Percentiles rank a stretch among this genome's conserved stretches.
Conservation (phyloP, 2,113 vertebrate species). For the Myotis yumanensis region DNA sequence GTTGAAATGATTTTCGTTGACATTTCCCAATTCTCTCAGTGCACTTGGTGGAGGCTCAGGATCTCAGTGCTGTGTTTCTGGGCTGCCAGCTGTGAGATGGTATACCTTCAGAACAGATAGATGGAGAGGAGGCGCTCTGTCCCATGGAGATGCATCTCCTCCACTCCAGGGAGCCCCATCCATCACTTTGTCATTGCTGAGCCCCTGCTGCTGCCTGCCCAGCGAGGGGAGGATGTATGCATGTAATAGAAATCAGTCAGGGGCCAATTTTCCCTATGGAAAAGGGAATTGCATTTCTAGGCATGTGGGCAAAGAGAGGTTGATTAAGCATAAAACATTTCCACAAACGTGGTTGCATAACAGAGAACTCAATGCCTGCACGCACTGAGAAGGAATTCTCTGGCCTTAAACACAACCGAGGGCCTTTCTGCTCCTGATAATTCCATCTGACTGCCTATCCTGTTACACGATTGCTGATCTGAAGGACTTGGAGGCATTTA, state of each 20-base stretch:
- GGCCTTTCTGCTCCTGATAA: background rate
- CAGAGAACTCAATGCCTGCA: background rate
- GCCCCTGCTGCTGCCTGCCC: background rate
- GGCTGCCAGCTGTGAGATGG: background rate
- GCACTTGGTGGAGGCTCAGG: background rate
- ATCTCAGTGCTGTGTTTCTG: background rate
- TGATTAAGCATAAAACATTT: conserved; percentile 67
- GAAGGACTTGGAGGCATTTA: background rate
- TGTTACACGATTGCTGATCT: background rate
- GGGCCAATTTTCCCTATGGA: conserved; percentile 51
- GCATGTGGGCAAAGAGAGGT: conserved; percentile 67
- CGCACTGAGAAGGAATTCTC: background rate
- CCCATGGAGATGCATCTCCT: background rate
- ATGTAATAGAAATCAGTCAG: conserved; percentile 72
- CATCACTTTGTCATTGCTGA: background rate
- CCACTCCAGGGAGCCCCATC: background rate
- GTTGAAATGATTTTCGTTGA: background rate
- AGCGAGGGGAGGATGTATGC: background rate
- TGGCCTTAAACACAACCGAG: background rate
- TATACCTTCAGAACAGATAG: background rate
- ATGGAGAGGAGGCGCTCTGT: background rate
- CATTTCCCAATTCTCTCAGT: background rate
- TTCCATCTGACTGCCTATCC: background rate
- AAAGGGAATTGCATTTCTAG: conserved; percentile 78
- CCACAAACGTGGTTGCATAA: background rate